Conservation (phyloP, 2,888 invertebrate genomes). For the Dascillus cervinus region DNA sequence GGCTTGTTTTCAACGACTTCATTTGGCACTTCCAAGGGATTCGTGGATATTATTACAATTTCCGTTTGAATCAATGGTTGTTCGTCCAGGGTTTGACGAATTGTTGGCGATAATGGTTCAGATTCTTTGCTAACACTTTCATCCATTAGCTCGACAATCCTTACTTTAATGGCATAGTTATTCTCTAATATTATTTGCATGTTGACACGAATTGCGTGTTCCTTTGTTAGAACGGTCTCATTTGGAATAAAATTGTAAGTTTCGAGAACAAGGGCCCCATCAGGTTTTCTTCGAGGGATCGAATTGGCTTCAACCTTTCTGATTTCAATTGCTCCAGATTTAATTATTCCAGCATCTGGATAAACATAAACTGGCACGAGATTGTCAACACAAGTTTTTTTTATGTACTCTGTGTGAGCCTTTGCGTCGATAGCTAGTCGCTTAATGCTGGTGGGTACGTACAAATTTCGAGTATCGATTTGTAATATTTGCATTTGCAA, state of each 20-base stretch:
- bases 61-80: conserved; percentile 64
- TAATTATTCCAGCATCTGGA: too few relatives aligned
- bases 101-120: too few relatives aligned
- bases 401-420: conserved; percentile 15
- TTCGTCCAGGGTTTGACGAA: conserved; percentile 56
- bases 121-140: too few relatives aligned
- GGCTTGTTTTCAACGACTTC: too few relatives aligned
- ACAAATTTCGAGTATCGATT: conserved; percentile 57
- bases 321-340: conserved; percentile 70
- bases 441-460: conserved; percentile 52
- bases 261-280: conserved; percentile 69
- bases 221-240: conserved; percentile 21
- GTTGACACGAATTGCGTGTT: conserved; percentile 47
- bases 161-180: conserved; percentile 53
- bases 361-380: conserved; percentile 13
- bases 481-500: conserved; percentile 72
- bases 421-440: conserved; percentile 15
- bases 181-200: conserved; percentile 72
- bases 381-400: conserved; percentile 19
- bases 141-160: conserved; percentile 44
- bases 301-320: too few relatives aligned
- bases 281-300: conserved; percentile 57
- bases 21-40: too few relatives aligned
- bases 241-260: conserved; percentile 67
- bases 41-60: too few relatives aligned